Evolutionary conservation across 1,140 invertebrate genomes (phyloP).

Genomic region (Forficula auricularia): DNA sequence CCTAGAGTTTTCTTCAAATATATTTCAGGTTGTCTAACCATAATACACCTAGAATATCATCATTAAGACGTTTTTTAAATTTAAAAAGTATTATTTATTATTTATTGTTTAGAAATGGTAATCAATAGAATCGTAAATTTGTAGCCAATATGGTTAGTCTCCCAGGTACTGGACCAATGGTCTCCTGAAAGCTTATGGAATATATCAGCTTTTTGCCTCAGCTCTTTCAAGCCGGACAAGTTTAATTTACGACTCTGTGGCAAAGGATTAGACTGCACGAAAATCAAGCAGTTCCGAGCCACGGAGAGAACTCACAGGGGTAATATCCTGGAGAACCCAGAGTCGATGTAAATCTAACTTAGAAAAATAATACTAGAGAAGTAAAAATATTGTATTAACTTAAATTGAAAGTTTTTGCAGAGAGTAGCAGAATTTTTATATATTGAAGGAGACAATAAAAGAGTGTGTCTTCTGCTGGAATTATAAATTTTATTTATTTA

Average conservation of each 20-base stretch:
- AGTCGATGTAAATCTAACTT: neutral
- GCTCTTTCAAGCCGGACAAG: slow-evolving; percentile 24
- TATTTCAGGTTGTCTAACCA: too few species aligned
- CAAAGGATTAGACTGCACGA: slow-evolving; percentile 11
- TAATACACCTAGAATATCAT: too few species aligned
- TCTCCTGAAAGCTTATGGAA: slow-evolving; percentile 49
- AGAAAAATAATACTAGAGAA: slow-evolving; percentile 69
- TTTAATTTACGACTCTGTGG: slow-evolving; percentile 38
- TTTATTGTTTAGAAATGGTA: too few species aligned
- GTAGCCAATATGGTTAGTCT: slow-evolving; percentile 52
- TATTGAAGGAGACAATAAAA: too few species aligned
- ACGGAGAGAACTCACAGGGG: slow-evolving; percentile 1
- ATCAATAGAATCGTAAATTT: slow-evolving; percentile 19
- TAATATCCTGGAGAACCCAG: neutral
- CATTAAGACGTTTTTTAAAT: too few species aligned
- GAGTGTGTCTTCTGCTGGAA: too few species aligned
- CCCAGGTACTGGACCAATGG: slow-evolving; percentile 41
- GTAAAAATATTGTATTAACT: slow-evolving; percentile 3
- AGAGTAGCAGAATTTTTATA: too few species aligned
- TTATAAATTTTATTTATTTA: too few species aligned
- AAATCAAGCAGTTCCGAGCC: slow-evolving; percentile 9
- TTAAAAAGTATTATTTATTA: too few species aligned
- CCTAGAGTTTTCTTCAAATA: too few species aligned
- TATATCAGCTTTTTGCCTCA: slow-evolving; percentile 40
- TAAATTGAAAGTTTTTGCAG: too few species aligned